Evolutionary conservation across 2,888 invertebrate genomes (phyloP).

Genomic region (Baccha elongata): DNA sequence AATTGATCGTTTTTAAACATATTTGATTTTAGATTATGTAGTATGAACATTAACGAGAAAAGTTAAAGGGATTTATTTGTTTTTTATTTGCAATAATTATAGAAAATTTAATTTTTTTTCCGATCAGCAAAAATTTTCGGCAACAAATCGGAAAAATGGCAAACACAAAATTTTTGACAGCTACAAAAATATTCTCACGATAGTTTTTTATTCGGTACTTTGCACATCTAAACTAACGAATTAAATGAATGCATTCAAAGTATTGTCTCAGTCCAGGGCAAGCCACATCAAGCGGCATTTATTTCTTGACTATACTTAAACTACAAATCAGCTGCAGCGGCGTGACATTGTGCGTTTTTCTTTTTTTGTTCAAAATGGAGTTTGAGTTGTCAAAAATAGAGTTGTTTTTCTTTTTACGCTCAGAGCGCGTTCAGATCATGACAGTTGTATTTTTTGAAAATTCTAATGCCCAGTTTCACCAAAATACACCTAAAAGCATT

Average conservation of each 20-base stretch:
- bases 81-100: not conserved
- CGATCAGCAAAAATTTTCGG: conserved; percentile 61
- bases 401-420: too few species aligned
- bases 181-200: conserved; percentile 10
- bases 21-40: not conserved
- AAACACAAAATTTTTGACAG: conserved; percentile 60
- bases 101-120: not conserved
- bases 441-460: too few species aligned
- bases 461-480: too few species aligned
- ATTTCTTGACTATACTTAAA: too few species aligned
- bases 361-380: too few species aligned
- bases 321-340: too few species aligned
- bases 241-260: conserved; percentile 36
- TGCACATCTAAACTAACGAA: conserved; percentile 21
- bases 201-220: not conserved
- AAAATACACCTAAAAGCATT: too few species aligned
- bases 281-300: too few species aligned
- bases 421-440: too few species aligned
- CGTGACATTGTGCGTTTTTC: too few species aligned
- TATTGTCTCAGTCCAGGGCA: not conserved
- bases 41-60: not conserved
- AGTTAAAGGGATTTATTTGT: not conserved
- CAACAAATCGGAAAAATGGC: conserved; percentile 60
- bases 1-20: too few species aligned
- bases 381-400: too few species aligned